phyloP scores from a whole-genome alignment of 2,888 invertebrate genomes.

The Vanessa cardui region DNA sequence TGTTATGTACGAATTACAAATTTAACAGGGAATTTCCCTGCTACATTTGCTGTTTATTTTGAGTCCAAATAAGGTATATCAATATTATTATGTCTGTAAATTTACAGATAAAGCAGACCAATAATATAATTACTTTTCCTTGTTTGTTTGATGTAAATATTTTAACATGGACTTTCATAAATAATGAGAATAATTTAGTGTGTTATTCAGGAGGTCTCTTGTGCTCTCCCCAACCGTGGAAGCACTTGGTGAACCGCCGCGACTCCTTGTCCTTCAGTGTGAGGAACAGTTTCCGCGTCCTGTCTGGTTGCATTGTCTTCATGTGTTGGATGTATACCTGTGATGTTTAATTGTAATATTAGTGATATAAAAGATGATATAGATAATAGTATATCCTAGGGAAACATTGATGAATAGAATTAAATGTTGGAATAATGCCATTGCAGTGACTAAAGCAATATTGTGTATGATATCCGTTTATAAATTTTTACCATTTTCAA shows the following conservation, averaged over 20 bases:
- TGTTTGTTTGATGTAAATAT: not conserved
- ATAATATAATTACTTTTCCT: not conserved
- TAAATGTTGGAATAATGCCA: not conserved
- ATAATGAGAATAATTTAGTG: conserved; percentile 14
- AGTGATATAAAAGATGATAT: not conserved
- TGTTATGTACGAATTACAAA: too few relatives aligned
- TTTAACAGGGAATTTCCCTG: too few relatives aligned
- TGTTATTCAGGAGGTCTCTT: conserved; percentile 89
- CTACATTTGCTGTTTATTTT: too few relatives aligned
- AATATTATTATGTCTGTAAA: too few relatives aligned
- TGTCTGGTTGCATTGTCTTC: conserved; percentile 96
- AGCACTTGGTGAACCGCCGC: conserved; percentile 97
- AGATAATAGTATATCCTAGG: not conserved
- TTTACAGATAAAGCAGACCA: too few relatives aligned
- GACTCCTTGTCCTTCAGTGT: conserved; percentile 98
- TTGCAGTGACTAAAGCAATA: not conserved
- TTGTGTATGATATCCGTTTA: not conserved
- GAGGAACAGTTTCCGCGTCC: conserved; percentile 94
- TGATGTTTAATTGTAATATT: not conserved
- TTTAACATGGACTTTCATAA: conserved; percentile 1
- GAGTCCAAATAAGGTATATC: too few relatives aligned
- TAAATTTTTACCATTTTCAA: too few relatives aligned
- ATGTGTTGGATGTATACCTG: conserved; percentile 99
- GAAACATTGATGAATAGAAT: not conserved
- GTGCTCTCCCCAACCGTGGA: conserved; percentile 98